Conservation (phyloP, 2,113 vertebrate genomes). For the Eudyptes chrysolophus region DNA sequence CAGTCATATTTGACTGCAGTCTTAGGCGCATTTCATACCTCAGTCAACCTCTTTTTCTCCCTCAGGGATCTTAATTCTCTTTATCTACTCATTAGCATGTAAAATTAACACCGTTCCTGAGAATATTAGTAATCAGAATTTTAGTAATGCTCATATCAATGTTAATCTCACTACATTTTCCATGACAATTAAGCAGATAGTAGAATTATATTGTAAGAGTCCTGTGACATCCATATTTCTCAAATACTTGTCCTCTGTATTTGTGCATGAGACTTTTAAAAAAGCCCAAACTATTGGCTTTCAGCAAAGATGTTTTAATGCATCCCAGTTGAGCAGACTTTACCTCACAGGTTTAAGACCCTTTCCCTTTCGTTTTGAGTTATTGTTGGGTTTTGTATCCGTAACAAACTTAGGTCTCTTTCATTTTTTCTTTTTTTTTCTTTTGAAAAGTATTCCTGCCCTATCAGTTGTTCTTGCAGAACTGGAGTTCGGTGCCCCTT, state of each 20-base stretch:
- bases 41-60: background rate
- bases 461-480: background rate
- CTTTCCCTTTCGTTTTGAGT: background rate
- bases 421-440: background rate
- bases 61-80: background rate
- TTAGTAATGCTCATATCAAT: background rate
- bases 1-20: background rate
- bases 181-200: slow-evolving; percentile 14
- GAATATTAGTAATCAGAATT: background rate
- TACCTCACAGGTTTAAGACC: background rate
- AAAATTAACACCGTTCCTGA: background rate
- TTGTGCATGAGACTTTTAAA: background rate
- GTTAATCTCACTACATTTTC: slow-evolving; percentile 21
- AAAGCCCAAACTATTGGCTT: background rate
- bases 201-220: slow-evolving; percentile 11
- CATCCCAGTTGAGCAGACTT: background rate
- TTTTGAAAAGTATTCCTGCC: background rate
- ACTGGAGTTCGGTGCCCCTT: background rate
- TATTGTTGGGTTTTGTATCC: background rate
- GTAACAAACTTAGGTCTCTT: fast-evolving
- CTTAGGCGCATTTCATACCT: background rate
- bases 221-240: background rate
- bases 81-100: background rate
- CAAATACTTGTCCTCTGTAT: background rate
- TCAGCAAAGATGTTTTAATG: background rate